A percentile compares a stretch with the other conserved stretches of the same genome.
Conservation (phyloP, 2,888 invertebrate species). For the Hymenopus coronatus region DNA sequence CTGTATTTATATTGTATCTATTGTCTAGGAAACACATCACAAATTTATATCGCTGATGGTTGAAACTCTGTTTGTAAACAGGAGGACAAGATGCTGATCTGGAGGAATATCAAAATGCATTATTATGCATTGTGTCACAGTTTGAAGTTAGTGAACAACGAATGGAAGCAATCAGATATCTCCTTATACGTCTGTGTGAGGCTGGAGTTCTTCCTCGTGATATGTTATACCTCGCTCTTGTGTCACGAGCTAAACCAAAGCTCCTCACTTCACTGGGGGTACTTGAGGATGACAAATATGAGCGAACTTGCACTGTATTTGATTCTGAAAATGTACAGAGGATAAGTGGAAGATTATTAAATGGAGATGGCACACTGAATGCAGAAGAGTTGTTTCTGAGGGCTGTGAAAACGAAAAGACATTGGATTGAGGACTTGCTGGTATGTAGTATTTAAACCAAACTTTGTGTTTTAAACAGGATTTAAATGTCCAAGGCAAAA, state of each 20-base stretch:
- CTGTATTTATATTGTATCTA: too few species aligned
- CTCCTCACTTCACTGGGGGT: conserved; percentile 41
- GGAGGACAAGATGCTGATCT: not conserved
- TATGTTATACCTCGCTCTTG: conserved; percentile 36
- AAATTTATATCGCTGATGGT: too few species aligned
- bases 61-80: not conserved
- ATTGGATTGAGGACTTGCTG: conserved; percentile 44
- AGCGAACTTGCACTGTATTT: conserved; percentile 26
- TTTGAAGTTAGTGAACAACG: not conserved
- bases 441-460: conserved; percentile 39
- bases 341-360: conserved; percentile 13
- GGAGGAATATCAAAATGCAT: not conserved
- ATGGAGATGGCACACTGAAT: conserved; percentile 35
- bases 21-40: too few species aligned
- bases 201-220: conserved; percentile 40
- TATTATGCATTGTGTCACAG: not conserved
- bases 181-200: conserved; percentile 36
- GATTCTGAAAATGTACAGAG: conserved; percentile 33
- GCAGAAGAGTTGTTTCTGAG: conserved; percentile 41
- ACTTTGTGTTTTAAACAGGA: too few species aligned
- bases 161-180: conserved; percentile 16
- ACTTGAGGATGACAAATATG: conserved; percentile 38
- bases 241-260: conserved; percentile 34
- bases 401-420: conserved; percentile 37
- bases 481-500: too few species aligned